Percentiles rank a stretch among this genome's conserved stretches.
Conservation (phyloP, 2,113 vertebrate species). For the Poeciliopsis retropinna region DNA sequence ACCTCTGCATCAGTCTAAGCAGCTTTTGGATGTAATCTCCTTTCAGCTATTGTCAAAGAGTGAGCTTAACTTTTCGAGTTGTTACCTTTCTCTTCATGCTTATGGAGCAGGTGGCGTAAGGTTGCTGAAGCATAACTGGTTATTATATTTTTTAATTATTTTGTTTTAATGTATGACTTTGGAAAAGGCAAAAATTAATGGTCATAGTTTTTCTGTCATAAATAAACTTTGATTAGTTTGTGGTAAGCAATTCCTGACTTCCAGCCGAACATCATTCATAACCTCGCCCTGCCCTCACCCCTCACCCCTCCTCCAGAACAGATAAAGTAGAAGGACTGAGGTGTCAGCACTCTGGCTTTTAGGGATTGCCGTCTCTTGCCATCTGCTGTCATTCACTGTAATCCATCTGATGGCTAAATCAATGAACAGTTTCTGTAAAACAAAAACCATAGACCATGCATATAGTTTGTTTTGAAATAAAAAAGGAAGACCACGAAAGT, state of each 20-base stretch:
- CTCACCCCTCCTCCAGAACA: constrained; percentile 21
- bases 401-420: constrained; percentile 74
- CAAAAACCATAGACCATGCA: too few relatives aligned
- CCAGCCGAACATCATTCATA: background rate
- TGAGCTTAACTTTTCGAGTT: constrained; percentile 70
- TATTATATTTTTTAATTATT: background rate
- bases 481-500: too few relatives aligned
- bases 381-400: constrained; percentile 75
- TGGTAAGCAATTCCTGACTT: constrained; percentile 32
- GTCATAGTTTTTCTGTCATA: background rate
- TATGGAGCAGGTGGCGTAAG: background rate
- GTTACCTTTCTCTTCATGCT: constrained; percentile 12
- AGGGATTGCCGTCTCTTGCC: constrained; percentile 72
- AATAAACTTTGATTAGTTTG: constrained; percentile 28
- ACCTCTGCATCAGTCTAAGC: constrained; percentile 66
- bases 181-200: constrained; percentile 1
- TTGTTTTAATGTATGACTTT: background rate
- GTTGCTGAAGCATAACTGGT: background rate
- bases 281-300: background rate
- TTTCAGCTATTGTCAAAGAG: constrained; percentile 74
- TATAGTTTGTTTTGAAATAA: too few relatives aligned
- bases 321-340: constrained; percentile 56
- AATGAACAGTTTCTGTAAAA: constrained; percentile 45
- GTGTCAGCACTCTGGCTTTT: constrained; percentile 57
- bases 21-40: constrained; percentile 70